Evolutionary conservation across 2,113 vertebrate species (phyloP).

Genomic region (Cyphomyrus discorhynchus): DNA sequence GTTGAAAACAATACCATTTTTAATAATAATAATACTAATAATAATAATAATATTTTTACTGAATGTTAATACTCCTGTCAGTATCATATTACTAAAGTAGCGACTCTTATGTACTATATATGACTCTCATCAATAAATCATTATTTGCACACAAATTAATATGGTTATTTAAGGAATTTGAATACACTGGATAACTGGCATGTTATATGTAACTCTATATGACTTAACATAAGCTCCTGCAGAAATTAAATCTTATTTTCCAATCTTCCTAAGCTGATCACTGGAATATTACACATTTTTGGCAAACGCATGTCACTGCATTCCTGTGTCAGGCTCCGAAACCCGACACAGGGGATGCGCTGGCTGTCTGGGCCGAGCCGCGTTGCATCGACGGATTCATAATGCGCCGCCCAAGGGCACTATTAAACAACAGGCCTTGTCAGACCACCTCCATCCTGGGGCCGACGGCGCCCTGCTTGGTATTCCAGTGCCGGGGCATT

Average conservation of each 20-base stretch:
- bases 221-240: background rate
- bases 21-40: background rate
- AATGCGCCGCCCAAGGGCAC: conserved; percentile 1
- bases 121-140: background rate
- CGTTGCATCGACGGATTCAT: background rate
- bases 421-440: background rate
- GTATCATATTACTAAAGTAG: background rate
- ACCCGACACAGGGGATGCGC: background rate
- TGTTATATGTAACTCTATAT: background rate
- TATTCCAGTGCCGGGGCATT: background rate
- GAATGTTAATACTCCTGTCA: background rate
- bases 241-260: background rate
- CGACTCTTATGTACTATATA: background rate
- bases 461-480: background rate
- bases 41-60: background rate
- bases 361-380: background rate
- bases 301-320: background rate
- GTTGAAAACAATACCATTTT: background rate
- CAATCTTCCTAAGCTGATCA: background rate
- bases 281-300: background rate
- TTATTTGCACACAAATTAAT: conserved; percentile 4
- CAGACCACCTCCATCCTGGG: background rate
- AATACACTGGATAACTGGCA: too few species aligned
- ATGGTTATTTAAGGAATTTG: background rate
- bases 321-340: background rate